Percentiles rank a stretch among this genome's conserved stretches.
phyloP scores from a whole-genome alignment of 2,888 invertebrate species.

The Eupithecia insigniata region DNA sequence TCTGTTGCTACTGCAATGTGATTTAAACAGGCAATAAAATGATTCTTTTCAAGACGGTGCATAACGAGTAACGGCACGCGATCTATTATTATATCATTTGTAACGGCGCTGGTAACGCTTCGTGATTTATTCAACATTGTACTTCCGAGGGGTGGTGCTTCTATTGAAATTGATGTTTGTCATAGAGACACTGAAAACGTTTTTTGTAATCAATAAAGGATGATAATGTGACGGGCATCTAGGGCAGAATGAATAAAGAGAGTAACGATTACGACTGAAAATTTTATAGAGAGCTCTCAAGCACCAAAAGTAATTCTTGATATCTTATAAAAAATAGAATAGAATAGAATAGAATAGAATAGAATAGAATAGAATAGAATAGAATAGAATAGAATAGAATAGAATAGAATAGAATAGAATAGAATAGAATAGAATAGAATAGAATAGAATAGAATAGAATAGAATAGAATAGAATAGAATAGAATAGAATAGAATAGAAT shows the following conservation, averaged over 20 bases:
- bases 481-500: no score
- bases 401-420: no score
- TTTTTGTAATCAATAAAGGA: not conserved
- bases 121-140: slow-evolving; percentile 47
- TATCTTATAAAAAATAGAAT: no score
- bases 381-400: no score
- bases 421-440: no score
- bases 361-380: no score
- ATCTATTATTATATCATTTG: slow-evolving; percentile 54
- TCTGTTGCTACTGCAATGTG: slow-evolving; percentile 4
- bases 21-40: slow-evolving; percentile 25
- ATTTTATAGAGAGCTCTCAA: not conserved
- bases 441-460: no score
- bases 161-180: slow-evolving; percentile 22
- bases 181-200: slow-evolving; percentile 3
- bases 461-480: no score
- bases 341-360: no score
- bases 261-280: no score
- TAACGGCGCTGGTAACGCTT: slow-evolving; percentile 35
- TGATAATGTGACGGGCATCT: not conserved
- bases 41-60: slow-evolving; percentile 18
- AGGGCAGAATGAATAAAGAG: not conserved
- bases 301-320: not conserved
- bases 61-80: slow-evolving; percentile 37
- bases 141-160: slow-evolving; percentile 38